Evolutionary conservation across 2,888 invertebrate genomes (phyloP).

Genomic region (Molorchus minor): DNA sequence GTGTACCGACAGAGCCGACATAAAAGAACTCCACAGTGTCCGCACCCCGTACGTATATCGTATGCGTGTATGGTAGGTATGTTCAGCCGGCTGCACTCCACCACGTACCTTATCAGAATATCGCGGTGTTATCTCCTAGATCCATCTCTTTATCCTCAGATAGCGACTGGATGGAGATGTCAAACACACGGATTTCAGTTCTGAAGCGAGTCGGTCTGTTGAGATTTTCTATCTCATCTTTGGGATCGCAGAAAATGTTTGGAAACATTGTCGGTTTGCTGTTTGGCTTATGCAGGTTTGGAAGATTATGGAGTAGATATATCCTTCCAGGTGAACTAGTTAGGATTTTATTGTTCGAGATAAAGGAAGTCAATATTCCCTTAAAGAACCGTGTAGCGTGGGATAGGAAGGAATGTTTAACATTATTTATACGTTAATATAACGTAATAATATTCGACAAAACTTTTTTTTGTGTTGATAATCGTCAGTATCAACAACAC

Average conservation of each 20-base stretch:
- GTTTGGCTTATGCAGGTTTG: too few relatives aligned
- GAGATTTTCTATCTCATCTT: slow-evolving; percentile 26
- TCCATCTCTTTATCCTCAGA: slow-evolving; percentile 61
- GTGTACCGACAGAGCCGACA: slow-evolving; percentile 49
- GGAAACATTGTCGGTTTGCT: slow-evolving; percentile 32
- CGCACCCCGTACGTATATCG: slow-evolving; percentile 29
- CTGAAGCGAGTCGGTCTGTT: slow-evolving; percentile 29
- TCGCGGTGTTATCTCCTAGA: slow-evolving; percentile 56
- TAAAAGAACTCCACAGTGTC: slow-evolving; percentile 51
- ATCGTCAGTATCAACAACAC: too few relatives aligned
- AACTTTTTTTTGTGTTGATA: too few relatives aligned
- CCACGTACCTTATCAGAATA: slow-evolving; percentile 53
- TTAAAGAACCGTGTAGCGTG: too few relatives aligned
- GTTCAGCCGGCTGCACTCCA: slow-evolving; percentile 50
- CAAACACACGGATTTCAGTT: slow-evolving; percentile 56
- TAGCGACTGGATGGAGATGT: slow-evolving; percentile 60
- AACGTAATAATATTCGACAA: too few relatives aligned
- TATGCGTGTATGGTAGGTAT: slow-evolving; percentile 32
- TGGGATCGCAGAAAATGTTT: slow-evolving; percentile 35
- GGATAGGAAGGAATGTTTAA: too few relatives aligned
- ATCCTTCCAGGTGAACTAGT: too few relatives aligned
- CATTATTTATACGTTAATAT: too few relatives aligned
- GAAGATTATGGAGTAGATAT: too few relatives aligned
- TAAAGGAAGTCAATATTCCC: too few relatives aligned
- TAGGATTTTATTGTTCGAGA: too few relatives aligned